Conservation (phyloP, 2,888 invertebrate genomes). For the Schrankia costaestrigalis region DNA sequence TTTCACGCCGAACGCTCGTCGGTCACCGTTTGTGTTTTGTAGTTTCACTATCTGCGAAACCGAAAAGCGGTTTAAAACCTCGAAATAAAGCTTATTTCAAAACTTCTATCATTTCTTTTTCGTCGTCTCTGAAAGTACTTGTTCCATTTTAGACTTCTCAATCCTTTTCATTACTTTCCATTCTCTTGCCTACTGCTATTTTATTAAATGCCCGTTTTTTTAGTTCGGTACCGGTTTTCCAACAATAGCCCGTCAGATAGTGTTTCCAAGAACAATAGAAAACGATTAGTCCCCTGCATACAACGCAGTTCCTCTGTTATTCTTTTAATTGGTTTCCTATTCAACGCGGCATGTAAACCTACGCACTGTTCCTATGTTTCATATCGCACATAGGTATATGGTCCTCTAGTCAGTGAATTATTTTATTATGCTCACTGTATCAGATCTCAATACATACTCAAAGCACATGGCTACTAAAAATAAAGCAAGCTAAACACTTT, state of each 20-base stretch:
- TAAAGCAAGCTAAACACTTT: no score
- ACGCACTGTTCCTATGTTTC: neutral
- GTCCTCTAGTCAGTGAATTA: no score
- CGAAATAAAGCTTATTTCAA: conserved; percentile 30
- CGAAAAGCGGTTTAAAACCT: conserved; percentile 45
- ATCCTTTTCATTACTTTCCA: conserved; percentile 20
- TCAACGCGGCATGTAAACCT: conserved; percentile 5
- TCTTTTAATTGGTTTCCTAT: conserved; percentile 66
- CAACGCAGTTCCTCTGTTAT: conserved; percentile 49
- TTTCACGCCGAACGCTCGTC: conserved; percentile 43
- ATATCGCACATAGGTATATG: no score
- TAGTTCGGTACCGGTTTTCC: conserved; percentile 50
- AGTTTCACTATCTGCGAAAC: conserved; percentile 67
- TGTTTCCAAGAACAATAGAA: conserved; percentile 68
- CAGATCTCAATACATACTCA: no score
- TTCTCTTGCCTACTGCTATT: conserved; percentile 55
- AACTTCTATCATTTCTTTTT: conserved; percentile 22
- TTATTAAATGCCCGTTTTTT: conserved; percentile 68
- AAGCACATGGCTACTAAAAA: no score
- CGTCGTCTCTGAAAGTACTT: conserved; percentile 29
- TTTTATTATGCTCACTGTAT: no score
- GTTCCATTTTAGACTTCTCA: conserved; percentile 31
- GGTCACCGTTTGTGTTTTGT: conserved; percentile 60
- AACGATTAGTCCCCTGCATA: conserved; percentile 56
- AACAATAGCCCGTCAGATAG: conserved; percentile 66